Base-by-base conservation (phyloP, 2,113 vertebrate species). In the Callochromis pleurospilus region DNA sequence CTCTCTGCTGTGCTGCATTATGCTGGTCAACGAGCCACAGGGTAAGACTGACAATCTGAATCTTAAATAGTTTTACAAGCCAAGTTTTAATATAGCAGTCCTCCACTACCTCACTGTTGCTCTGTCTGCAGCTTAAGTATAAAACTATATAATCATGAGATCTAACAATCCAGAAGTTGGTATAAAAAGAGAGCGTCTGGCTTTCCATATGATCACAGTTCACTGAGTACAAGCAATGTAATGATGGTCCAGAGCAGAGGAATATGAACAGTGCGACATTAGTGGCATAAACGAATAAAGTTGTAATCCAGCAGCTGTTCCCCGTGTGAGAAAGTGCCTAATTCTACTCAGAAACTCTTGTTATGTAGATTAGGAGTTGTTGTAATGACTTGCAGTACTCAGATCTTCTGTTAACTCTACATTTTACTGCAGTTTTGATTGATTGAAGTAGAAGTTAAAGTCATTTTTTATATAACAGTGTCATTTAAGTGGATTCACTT, bases 21-120 rank as follows among this genome's bases (percentile, higher is more conserved):
- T 98, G 60, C 92, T 99, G 88, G 96, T 98, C 95, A 98, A 94
- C 54, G 99, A 99, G 82, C 94, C 92, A 3, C 98, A 98, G 93
- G 98, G 99, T 99, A 84, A 94, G 95, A 77, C n/a, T 33, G 36
- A 53, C 55, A 33, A 13, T 4, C 84, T 19, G 6, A 14, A 60
- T 47, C 9, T 11, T 15, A 55, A 51, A 83, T 7, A 14, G 9
- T 10, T 10, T 40, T 70, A 7, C 10, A n/a, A 51, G 2, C 45
- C 26, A 33, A 77, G 45, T 13, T 77, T 31, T 31, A 77, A 51
- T 6, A 77, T n/a, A 33, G 45, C 45, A 49, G 26, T 49, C 10
- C 9, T 77, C 15, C 42, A 31, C 70, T 31, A 77, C 3, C 42
- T 75, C 42, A 45, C 42, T 8, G 26, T 77, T 49, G 49, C 70